Conservation (phyloP, 1,140 invertebrate species). For the Hydropsyche tenuis region DNA sequence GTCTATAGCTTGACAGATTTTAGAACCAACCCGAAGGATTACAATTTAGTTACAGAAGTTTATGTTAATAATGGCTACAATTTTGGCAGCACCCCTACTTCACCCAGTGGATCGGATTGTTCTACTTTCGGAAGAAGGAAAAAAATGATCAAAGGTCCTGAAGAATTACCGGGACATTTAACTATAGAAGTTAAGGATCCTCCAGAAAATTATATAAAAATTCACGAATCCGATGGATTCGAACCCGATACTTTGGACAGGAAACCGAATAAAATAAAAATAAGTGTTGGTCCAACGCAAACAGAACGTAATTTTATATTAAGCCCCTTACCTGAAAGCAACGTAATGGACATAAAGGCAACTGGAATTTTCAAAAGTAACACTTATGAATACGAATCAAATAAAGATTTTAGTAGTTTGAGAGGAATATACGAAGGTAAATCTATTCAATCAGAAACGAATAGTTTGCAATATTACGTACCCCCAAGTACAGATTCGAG, state of each 20-base stretch:
- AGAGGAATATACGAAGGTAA: slow-evolving; percentile 75
- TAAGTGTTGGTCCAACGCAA: slow-evolving; percentile 14
- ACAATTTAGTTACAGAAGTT: slow-evolving; percentile 77
- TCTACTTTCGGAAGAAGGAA: slow-evolving; percentile 64
- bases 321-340: slow-evolving; percentile 37
- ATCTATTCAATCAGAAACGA: slow-evolving; percentile 32
- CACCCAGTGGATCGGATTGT: slow-evolving; percentile 68
- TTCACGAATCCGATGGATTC: slow-evolving; percentile 76
- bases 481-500: slow-evolving; percentile 37
- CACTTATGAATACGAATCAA: slow-evolving; percentile 53
- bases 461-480: slow-evolving; percentile 46
- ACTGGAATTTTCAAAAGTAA: slow-evolving; percentile 70
- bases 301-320: slow-evolving; percentile 29
- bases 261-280: slow-evolving; percentile 72
- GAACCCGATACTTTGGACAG: slow-evolving; percentile 84
- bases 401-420: slow-evolving; percentile 69
- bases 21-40: slow-evolving; percentile 56
- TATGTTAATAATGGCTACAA: slow-evolving; percentile 80
- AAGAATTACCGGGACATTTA: slow-evolving; percentile 71
- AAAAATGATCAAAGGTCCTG: slow-evolving; percentile 63
- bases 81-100: slow-evolving; percentile 66
- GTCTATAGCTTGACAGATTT: slow-evolving; percentile 48
- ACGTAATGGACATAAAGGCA: slow-evolving; percentile 40
- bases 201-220: slow-evolving; percentile 71
- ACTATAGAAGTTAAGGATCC: slow-evolving; percentile 82